phyloP scores from a whole-genome alignment of 2,113 vertebrate genomes.

The Myiagra hebetior region DNA sequence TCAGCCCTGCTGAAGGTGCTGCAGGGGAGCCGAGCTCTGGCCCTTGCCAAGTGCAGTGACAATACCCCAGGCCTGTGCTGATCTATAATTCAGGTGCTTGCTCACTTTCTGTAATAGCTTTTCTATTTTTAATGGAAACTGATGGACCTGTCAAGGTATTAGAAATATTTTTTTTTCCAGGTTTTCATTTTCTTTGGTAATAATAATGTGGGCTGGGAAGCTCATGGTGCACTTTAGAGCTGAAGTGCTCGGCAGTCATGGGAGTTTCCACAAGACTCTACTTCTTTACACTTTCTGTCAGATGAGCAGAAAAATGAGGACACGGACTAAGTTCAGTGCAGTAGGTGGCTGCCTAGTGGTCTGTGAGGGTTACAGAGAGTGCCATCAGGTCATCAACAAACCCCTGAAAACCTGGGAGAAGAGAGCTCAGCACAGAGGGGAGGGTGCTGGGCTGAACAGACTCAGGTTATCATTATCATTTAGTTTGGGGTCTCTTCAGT shows the following conservation, averaged over 20 bases:
- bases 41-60: background rate
- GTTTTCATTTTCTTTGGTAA: background rate
- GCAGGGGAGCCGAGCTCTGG: rapidly evolving
- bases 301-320: background rate
- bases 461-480: background rate
- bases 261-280: background rate
- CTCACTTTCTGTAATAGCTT: background rate
- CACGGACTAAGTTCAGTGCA: background rate
- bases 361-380: background rate
- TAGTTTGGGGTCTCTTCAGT: background rate
- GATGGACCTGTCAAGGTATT: background rate
- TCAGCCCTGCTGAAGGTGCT: rapidly evolving
- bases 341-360: background rate
- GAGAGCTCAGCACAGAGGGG: background rate
- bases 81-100: background rate
- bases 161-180: background rate
- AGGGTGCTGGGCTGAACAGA: background rate
- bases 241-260: background rate
- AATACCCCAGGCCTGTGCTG: background rate
- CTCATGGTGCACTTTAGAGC: background rate
- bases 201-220: background rate
- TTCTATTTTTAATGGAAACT: slow-evolving; percentile 26
- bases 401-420: background rate
- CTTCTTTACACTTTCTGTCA: background rate
- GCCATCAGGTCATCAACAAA: rapidly evolving